Evolutionary conservation across 2,113 vertebrate genomes (phyloP).

Genomic region (Daboia siamensis): DNA sequence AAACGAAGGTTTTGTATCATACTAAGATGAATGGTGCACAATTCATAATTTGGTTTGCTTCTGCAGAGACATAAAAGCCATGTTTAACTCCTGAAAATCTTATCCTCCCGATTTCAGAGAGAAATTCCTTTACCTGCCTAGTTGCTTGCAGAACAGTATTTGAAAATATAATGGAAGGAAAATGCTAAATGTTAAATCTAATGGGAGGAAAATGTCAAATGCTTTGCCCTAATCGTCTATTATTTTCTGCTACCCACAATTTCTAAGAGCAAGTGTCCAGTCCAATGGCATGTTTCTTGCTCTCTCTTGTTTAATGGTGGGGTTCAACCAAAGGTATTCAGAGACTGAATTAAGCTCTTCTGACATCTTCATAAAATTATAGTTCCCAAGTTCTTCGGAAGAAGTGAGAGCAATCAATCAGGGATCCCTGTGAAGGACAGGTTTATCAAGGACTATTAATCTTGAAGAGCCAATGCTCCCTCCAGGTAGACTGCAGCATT

Average conservation of each 20-base stretch:
- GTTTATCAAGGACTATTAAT: not conserved
- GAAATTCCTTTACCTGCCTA: not conserved
- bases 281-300: not conserved
- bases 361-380: not conserved
- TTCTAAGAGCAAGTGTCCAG: not conserved
- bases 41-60: not conserved
- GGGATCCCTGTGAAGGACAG: not conserved
- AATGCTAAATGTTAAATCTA: not conserved
- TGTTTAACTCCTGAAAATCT: not conserved
- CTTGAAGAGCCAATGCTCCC: not conserved
- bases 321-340: not conserved
- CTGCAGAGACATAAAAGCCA: not conserved
- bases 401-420: not conserved
- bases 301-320: not conserved
- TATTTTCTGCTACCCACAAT: not conserved
- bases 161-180: not conserved
- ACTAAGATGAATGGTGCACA: not conserved
- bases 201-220: not conserved
- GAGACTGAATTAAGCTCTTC: not conserved
- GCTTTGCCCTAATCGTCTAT: not conserved
- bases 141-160: not conserved
- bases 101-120: not conserved
- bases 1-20: not conserved
- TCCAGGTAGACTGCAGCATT: not conserved
- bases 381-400: not conserved